Base-by-base conservation (phyloP, 2,113 vertebrate species). In the Lontra canadensis region DNA sequence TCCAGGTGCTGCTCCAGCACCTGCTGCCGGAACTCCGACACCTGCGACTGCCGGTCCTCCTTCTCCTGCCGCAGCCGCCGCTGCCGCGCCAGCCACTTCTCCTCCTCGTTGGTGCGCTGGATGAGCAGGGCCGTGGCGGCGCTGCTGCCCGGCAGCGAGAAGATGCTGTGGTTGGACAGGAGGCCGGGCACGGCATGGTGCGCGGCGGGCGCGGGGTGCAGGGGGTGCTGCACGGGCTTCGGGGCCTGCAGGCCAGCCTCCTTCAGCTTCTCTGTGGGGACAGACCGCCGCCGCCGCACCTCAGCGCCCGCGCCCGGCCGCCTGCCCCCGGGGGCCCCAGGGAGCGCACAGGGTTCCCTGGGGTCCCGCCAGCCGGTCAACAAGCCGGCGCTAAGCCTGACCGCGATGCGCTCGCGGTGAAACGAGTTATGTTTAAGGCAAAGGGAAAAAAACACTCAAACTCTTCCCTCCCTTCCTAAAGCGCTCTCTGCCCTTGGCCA, bases 1-100 rank as follows among this genome's bases (percentile, higher is more conserved):
- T 99, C 99, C 88, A 99, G 98, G 98, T 99, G 99, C 98, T 99
- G 99, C 98, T 99, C 99, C 96, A 99, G 98, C 94, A 99, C 99
- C 97, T 99, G 99, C 97, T 99, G 99, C 92, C 99, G 99, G 94
- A 99, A 99, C 96, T 99, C 99, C 0, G 99, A 99, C 98, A 99
- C 99, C 95, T 99, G 99, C 93, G 99, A 99, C 71, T 99, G 99
- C 47, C 99, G 99, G 95, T 99, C 99, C 87, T 99, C 99, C 97
- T 99, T 99, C 98, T 99, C 99, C 95, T 99, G 99, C 36, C 99
- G 99, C 93, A 99, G 98, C 89, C 99, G 99, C 71, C 99, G 99
- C 98, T 99, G 99, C 78, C 99, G 99, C 0, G 99, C 99, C 98
- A 99, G 97, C 99, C 99, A 99, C 95, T 99, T 99, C 98, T 99